Base-by-base conservation (phyloP, 1,140 invertebrate genomes). In the Subanguina moxae region DNA sequence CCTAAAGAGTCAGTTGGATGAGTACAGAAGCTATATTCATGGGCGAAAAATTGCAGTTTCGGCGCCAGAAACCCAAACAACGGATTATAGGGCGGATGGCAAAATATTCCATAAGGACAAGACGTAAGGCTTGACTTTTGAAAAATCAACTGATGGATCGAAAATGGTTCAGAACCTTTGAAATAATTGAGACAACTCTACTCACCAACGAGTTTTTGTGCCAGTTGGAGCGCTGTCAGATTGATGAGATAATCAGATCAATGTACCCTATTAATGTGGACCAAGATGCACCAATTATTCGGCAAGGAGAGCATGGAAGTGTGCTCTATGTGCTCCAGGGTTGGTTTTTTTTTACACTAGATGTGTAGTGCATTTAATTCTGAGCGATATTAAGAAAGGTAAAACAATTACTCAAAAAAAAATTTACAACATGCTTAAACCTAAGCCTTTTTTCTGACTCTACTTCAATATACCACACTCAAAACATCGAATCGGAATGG, bases 301-400 rank as follows among this genome's bases (percentile, higher is more conserved):
- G 92, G 75, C 94, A 97, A 84, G 94, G 94, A 42, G 94, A 96
- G 87, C 90, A 94, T 32, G 94, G 95, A 43, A 94, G 91, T 78
- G 92, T 92, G 77, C 91, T 98, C 9, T 97, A 94, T 81, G 93
- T 97, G 77, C 92, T 97, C 88, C 94, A 97, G 90, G 93, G 94
- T 97, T 83, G 57, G 25, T 17, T 17, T 38, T 38, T n/a, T n/a
- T n/a, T n/a, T n/a, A n/a, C n/a, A n/a, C n/a, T n/a, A n/a, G n/a
- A n/a, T n/a, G n/a, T n/a, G n/a, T n/a, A n/a, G n/a, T n/a, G n/a
- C n/a, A n/a, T n/a, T n/a, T n/a, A n/a, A n/a, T n/a, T n/a, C n/a
- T n/a, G n/a, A n/a, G n/a, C n/a, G n/a, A n/a, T n/a, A n/a, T n/a
- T n/a, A n/a, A n/a, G n/a, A n/a, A n/a, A 65, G 28, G 19, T 61